Evolutionary conservation across 2,797 vertebrate species (phyloP).

Genomic region (Threskiornis aethiopicus): DNA sequence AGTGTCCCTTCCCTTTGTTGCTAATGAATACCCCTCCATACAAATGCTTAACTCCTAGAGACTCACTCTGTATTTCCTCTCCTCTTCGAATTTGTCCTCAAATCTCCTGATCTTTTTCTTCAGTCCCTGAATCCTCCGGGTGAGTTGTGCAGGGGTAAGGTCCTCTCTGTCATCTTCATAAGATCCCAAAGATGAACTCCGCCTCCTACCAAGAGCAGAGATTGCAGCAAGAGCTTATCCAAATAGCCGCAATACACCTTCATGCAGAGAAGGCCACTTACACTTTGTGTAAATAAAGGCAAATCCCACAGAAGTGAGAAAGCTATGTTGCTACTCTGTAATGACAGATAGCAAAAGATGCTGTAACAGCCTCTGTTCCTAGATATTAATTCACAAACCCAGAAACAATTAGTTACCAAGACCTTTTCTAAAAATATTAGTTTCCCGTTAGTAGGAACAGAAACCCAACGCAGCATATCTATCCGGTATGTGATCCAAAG

Average conservation of each 20-base stretch:
- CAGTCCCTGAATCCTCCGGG: constrained; percentile 91
- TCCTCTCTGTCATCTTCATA: constrained; percentile 90
- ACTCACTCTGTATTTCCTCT: constrained; percentile 92
- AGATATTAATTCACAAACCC: background rate
- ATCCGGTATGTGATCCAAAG: rapidly evolving
- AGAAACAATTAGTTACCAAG: background rate
- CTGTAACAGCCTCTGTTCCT: background rate
- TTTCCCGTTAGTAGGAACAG: background rate
- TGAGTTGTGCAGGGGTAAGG: constrained; percentile 90
- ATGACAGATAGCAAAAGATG: background rate
- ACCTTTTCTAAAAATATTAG: background rate
- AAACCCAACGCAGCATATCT: background rate
- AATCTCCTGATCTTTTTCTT: constrained; percentile 96
- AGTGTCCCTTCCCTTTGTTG: background rate
- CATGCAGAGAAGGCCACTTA: background rate
- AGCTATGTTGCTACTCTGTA: background rate
- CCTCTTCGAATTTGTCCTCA: constrained; percentile 95
- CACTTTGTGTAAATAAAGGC: background rate
- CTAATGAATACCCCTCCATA: background rate
- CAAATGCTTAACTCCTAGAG: background rate
- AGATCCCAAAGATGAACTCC: constrained; percentile 92
- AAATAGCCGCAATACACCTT: background rate
- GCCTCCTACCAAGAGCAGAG: constrained; percentile 76
- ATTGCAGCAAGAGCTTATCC: background rate
- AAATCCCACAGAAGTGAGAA: background rate